Conservation (phyloP, 92 coral and sea anemone genomes). For the Diadumene lineata region DNA sequence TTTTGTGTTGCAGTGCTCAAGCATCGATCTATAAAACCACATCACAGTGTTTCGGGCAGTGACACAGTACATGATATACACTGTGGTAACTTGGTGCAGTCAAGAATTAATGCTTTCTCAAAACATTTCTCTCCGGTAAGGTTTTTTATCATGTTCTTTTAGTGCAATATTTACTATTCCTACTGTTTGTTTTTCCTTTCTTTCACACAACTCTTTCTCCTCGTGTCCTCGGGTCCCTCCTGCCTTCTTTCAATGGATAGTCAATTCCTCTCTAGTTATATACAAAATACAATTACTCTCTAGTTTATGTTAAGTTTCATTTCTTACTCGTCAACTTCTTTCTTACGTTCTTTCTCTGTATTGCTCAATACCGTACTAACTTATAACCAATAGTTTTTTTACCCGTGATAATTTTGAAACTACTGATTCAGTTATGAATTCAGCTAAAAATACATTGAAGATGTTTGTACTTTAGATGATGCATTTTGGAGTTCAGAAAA, state of each 20-base stretch:
- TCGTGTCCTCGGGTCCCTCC: not conserved
- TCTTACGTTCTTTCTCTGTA: not conserved
- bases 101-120: conserved; percentile 46
- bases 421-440: too few species aligned
- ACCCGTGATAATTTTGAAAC: too few species aligned
- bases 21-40: conserved; percentile 59
- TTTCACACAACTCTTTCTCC: not conserved
- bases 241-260: not conserved
- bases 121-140: conserved; percentile 64
- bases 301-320: not conserved
- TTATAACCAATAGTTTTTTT: too few species aligned
- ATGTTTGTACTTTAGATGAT: too few species aligned
- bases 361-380: too few species aligned
- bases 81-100: conserved; percentile 49
- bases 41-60: conserved; percentile 44
- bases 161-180: not conserved
- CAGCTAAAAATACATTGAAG: too few species aligned
- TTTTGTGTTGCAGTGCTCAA: conserved; percentile 47
- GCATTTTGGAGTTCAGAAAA: too few species aligned
- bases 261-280: not conserved
- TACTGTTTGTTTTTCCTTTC: not conserved
- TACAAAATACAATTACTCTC: too few species aligned
- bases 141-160: not conserved
- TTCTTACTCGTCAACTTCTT: not conserved
- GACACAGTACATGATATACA: conserved; percentile 47